Evolutionary conservation across 2,797 vertebrate species (phyloP).

Genomic region (Chelon labrosus): DNA sequence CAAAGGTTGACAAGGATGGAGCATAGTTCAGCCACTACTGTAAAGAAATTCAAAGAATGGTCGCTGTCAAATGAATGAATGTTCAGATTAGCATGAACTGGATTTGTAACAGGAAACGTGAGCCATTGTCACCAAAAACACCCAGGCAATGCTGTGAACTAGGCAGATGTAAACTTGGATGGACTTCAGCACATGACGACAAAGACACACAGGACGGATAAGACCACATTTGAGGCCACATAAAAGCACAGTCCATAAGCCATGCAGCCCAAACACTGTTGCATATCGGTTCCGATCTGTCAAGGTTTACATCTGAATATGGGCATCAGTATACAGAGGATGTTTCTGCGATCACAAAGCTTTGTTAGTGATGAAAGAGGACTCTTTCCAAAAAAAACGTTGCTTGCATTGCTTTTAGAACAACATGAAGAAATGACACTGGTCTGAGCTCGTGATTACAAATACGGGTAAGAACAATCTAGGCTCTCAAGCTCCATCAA

Average conservation of each 20-base stretch:
- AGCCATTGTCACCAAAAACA: conserved; percentile 16
- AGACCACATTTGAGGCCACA: conserved; percentile 38
- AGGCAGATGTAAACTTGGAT: neutral
- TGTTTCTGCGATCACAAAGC: too few relatives aligned
- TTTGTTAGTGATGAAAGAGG: too few relatives aligned
- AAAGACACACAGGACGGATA: conserved; percentile 47
- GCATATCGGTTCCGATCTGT: neutral
- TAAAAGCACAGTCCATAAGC: conserved; percentile 61
- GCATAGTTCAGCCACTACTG: conserved; percentile 31
- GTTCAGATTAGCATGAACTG: conserved; percentile 12
- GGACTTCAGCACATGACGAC: conserved; percentile 38
- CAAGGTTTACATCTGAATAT: conserved; percentile 3
- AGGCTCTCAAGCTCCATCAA: neutral
- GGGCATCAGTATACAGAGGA: neutral
- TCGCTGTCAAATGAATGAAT: neutral
- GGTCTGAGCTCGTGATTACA: too few relatives aligned
- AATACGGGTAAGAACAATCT: neutral
- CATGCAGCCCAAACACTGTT: conserved; percentile 65
- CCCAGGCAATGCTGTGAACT: conserved; percentile 6
- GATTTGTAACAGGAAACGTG: conserved; percentile 8
- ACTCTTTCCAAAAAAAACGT: too few relatives aligned
- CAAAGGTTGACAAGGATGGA: conserved; percentile 36
- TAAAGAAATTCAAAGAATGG: neutral
- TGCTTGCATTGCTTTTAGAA: too few relatives aligned
- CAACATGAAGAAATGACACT: too few relatives aligned